Evolutionary conservation across 2,797 vertebrate genomes (phyloP).

Genomic region (Myripristis murdjan): DNA sequence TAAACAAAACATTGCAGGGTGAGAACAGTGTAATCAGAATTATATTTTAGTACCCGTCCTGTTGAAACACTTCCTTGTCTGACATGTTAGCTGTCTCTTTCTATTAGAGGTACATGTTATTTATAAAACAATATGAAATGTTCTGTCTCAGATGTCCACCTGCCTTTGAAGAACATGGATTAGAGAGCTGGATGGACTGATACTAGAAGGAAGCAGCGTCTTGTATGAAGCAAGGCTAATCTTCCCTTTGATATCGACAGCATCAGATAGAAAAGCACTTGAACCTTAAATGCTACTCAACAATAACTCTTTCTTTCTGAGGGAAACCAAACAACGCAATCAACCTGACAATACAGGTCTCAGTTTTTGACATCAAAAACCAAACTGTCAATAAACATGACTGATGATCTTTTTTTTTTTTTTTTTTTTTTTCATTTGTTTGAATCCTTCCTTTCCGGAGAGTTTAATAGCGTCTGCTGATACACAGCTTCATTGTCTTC

Average conservation of each 20-base stretch:
- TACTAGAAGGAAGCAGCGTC: constrained; percentile 57
- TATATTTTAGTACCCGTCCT: background rate
- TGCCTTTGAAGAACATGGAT: constrained; percentile 69
- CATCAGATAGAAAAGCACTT: constrained; percentile 69
- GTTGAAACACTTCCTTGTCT: constrained; percentile 32
- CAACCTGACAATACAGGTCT: constrained; percentile 47
- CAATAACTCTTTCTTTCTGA: constrained; percentile 20
- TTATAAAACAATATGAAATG: constrained; percentile 41
- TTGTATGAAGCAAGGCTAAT: constrained; percentile 56
- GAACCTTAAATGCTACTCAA: constrained; percentile 36
- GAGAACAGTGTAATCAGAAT: background rate
- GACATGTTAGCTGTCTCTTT: constrained; percentile 18
- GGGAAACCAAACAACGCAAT: constrained; percentile 58
- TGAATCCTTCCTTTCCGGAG: constrained; percentile 42
- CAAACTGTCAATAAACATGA: constrained; percentile 55
- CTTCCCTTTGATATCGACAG: constrained; percentile 71
- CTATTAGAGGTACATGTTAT: constrained; percentile 47
- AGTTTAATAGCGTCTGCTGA: constrained; percentile 45
- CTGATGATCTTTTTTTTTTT: constrained; percentile 49
- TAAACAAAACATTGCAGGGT: constrained; percentile 18
- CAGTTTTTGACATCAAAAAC: constrained; percentile 59
- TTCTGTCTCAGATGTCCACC: constrained; percentile 43
- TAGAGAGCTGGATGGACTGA: constrained; percentile 45
- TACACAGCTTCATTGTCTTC: constrained; percentile 68
- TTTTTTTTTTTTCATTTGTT: no score